phyloP scores from a whole-genome alignment of 2,888 invertebrate genomes.

The Onthophagus sagittarius region DNA sequence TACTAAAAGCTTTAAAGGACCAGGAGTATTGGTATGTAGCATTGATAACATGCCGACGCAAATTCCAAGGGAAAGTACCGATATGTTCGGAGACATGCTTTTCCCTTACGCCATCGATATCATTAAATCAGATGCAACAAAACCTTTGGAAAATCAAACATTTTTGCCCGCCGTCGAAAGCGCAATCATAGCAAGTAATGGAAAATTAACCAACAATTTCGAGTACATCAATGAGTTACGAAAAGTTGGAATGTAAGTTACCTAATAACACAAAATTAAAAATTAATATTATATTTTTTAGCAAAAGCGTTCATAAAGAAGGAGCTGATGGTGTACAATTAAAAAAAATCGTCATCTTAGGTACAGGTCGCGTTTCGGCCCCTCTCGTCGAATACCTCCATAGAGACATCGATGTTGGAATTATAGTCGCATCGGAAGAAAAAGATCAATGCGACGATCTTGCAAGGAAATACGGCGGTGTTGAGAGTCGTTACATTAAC shows the following conservation, averaged over 20 bases:
- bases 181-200: conserved; percentile 96
- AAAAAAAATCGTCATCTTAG: conserved; percentile 82
- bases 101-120: conserved; percentile 88
- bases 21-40: conserved; percentile 97
- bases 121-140: conserved; percentile 75
- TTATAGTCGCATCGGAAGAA: conserved; percentile 65
- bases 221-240: conserved; percentile 93
- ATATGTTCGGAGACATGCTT: conserved; percentile 93
- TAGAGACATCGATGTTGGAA: conserved; percentile 73
- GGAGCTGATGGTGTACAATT: conserved; percentile 37
- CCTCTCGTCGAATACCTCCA: conserved; percentile 94
- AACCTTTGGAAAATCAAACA: conserved; percentile 71
- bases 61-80: conserved; percentile 93
- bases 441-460: conserved; percentile 86
- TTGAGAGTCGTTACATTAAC: conserved; percentile 78
- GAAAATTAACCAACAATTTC: conserved; percentile 84
- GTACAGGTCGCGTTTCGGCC: conserved; percentile 87
- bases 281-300: conserved; percentile 28
- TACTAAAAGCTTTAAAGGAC: conserved; percentile 92
- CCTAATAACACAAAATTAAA: neutral
- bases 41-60: conserved; percentile 99
- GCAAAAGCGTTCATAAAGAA: conserved; percentile 40
- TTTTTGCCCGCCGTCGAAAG: conserved; percentile 70
- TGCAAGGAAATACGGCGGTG: conserved; percentile 71
- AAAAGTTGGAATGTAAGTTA: conserved; percentile 47